phyloP scores from a whole-genome alignment of 2,113 vertebrate species.

The Struthio camelus region DNA sequence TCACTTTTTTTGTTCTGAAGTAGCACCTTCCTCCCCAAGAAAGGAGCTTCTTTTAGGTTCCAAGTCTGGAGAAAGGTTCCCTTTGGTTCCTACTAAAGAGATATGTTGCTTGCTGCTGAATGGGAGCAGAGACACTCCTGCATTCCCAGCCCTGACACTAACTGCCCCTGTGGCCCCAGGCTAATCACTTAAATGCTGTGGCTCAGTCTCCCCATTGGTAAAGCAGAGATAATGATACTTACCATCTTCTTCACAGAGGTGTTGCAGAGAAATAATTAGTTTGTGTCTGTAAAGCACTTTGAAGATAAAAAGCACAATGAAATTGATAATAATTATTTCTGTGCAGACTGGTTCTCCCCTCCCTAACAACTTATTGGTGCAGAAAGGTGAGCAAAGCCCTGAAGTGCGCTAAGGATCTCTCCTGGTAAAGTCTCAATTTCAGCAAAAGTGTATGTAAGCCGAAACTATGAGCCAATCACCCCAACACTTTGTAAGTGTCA shows the following conservation, averaged over 20 bases:
- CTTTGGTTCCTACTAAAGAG: conserved; percentile 68
- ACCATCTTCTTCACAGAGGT: conserved; percentile 63
- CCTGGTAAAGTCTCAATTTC: neutral
- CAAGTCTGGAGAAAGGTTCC: conserved; percentile 70
- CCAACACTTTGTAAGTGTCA: neutral
- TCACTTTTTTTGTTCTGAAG: neutral
- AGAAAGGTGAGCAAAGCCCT: conserved; percentile 20
- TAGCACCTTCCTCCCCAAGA: neutral
- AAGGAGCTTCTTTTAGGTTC: conserved; percentile 48
- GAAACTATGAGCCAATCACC: neutral
- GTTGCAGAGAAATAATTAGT: conserved; percentile 71
- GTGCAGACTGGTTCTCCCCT: conserved; percentile 45
- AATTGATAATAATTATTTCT: conserved; percentile 73
- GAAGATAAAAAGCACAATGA: conserved; percentile 72
- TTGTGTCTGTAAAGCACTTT: conserved; percentile 71
- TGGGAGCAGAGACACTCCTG: conserved; percentile 68
- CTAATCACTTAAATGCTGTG: conserved; percentile 63
- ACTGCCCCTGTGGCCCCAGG: conserved; percentile 30
- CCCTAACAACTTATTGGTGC: conserved; percentile 32
- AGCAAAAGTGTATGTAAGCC: neutral
- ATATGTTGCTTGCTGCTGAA: conserved; percentile 59
- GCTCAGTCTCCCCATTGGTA: conserved; percentile 62
- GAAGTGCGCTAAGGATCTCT: conserved; percentile 3
- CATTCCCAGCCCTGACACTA: conserved; percentile 42
- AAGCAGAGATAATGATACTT: conserved; percentile 71